A percentile compares a stretch with the other conserved stretches of the same genome.
These are phyloP conservation scores for Megastigmus dorsalis DNA, from an alignment of 2,888 invertebrate genomes.

Conservation along the genomic window DNA sequence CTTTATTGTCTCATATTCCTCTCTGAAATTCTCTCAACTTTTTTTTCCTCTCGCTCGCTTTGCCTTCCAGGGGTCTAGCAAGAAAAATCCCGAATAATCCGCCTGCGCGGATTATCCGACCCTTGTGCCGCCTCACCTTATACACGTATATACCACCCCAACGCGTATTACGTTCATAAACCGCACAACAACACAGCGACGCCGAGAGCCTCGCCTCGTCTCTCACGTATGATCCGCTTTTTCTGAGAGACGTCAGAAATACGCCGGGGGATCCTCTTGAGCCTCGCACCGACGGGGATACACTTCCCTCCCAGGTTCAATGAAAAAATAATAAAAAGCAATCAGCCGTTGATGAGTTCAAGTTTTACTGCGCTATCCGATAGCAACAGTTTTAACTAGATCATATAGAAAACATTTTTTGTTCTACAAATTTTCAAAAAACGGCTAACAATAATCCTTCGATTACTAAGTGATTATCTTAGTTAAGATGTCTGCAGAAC, in stretches of 20 bases:
- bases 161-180: conserved; percentile 49
- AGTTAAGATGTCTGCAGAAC: too few relatives aligned
- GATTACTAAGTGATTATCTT: too few relatives aligned
- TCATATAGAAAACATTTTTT: too few relatives aligned
- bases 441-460: too few relatives aligned
- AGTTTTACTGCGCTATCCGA: neutral
- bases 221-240: conserved; percentile 44
- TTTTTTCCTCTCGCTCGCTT: conserved; percentile 46
- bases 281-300: neutral
- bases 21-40: conserved; percentile 51
- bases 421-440: too few relatives aligned
- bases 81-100: conserved; percentile 71
- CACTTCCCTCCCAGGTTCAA: conserved; percentile 13
- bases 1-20: conserved; percentile 60
- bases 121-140: conserved; percentile 57
- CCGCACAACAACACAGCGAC: conserved; percentile 39
- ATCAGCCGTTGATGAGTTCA: neutral
- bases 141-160: conserved; percentile 2
- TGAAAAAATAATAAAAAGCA: conserved; percentile 24
- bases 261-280: conserved; percentile 39
- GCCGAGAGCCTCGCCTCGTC: neutral
- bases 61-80: conserved; percentile 58
- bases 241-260: conserved; percentile 41
- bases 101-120: conserved; percentile 70
- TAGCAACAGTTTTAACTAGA: too few relatives aligned